Base-by-base conservation (phyloP, 2,113 vertebrate genomes). In the Entelurus aequoreus region DNA sequence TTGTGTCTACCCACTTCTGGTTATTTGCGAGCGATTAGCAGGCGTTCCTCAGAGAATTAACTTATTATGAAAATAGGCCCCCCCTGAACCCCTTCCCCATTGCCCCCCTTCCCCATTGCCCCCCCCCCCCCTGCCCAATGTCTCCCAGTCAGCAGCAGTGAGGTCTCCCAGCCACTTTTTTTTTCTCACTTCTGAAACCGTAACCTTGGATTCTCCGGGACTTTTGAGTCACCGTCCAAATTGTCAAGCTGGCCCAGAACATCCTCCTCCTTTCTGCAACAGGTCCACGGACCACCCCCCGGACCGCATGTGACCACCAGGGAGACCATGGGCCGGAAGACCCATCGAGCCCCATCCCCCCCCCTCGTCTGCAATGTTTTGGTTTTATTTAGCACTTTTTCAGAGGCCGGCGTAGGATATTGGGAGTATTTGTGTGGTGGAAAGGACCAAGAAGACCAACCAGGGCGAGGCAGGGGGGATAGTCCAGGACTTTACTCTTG, bases 371-470 rank as follows among this genome's bases (percentile, higher is more conserved):
- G 28, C 42, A 46, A 5, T 46, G 42, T 46, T 46, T 1, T 46
- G 42, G 6, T 12, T 72, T 75, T 65, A 73, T 65, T 74, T 70
- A 61, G 48, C 64, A 57, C 56, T 40, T 67, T 78, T 68, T 74
- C 48, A 71, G 71, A 74, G 53, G 49, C 50, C 50, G 51, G 52
- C 44, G 68, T 66, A 67, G 63, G 67, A 70, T 69, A 38, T 78
- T 65, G 69, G 16, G 69, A 48, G 48, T 68, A 69, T 72, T 65
- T 79, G 38, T 71, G 55, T 78, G 68, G 44, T 67, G 4, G 5
- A 49, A n/a, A 54, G 14, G 16, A 47, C 38, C 8, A 42, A 55
- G 3, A 9, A 13, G 19, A 40, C 47, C 48, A 53, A 61, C 60
- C 68, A 54, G 53, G 61, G 71, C 60, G 61, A 47, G 16, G 53